Base-by-base conservation (phyloP, 2,113 vertebrate species). In the Chlorodrepanis virens region DNA sequence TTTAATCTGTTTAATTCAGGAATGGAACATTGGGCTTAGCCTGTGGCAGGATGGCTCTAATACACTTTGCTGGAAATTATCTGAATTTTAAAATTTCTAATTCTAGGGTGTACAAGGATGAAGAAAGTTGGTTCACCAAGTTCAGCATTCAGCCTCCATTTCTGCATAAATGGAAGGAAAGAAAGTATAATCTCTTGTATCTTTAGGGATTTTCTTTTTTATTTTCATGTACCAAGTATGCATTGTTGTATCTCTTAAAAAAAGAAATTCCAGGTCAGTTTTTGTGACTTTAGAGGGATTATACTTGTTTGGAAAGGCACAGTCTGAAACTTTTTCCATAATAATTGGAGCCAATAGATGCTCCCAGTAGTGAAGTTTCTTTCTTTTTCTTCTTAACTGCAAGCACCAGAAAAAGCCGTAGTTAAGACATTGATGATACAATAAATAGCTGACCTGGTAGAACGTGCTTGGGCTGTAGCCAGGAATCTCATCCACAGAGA, bases 361-460 rank as follows among this genome's bases (percentile, higher is more conserved):
- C 50, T 90, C 37, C 56, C 45, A 65, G 21, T 79, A 82, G 76
- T 75, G 40, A 71, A 49, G 21, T 64, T 93, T 78, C 33, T 85
- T 65, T 71, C 9, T 60, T 70, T 49, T 76, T 44, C 39, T 57
- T 20, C 31, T 65, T 57, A 50, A 88, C 74, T 94, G 72, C 64
- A 89, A 97, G 57, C 22, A 56, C 44, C 28, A 84, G 79, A 85
- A 80, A 90, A 77, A 83, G 63, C 78, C 71, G 23, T 11, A 64
- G 75, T 68, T 74, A 69, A 84, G 60, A 84, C 20, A 29, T 79
- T 84, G 83, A 61, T 59, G 52, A 40, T 31, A 21, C 52, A 90
- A 60, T 78, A 85, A 93, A 89, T 12, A 77, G 72, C 54, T 82
- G 72, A 61, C 39, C 56, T 69, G 89, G 53, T 64, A 29, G 44